These are phyloP conservation scores for Lasaia peninsularis DNA, from an alignment of 1,140 invertebrate species.

Conservation along the genomic window DNA sequence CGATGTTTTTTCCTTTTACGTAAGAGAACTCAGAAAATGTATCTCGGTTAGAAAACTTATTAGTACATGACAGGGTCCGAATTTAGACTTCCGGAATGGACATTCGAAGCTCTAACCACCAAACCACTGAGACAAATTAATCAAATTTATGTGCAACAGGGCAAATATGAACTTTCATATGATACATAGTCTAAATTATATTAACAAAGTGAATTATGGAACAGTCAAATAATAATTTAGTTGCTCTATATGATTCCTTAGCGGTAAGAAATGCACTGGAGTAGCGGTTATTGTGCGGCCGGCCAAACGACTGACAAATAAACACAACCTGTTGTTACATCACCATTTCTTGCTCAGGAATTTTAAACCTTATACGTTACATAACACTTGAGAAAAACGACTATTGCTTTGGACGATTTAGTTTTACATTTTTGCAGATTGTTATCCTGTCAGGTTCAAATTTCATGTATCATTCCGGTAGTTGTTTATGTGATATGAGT, in stretches of 20 bases:
- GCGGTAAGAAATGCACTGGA: conserved; percentile 48
- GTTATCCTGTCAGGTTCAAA: background rate
- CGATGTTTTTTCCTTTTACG: too few species aligned
- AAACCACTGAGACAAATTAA: too few species aligned
- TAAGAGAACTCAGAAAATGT: too few species aligned
- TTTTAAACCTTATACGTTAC: conserved; percentile 16
- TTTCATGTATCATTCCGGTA: conserved; percentile 1
- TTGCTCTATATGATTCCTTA: conserved; percentile 41
- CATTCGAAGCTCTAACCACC: too few species aligned
- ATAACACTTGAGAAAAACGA: conserved; percentile 13
- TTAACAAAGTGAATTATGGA: too few species aligned
- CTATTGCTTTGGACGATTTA: conserved; percentile 8
- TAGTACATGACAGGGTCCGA: too few species aligned
- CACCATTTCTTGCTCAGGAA: conserved; percentile 31
- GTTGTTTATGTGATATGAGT: background rate
- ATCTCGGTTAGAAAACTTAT: too few species aligned
- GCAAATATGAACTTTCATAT: too few species aligned
- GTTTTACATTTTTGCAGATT: conserved; percentile 8
- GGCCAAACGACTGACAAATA: conserved; percentile 59
- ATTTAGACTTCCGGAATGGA: too few species aligned
- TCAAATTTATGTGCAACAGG: too few species aligned
- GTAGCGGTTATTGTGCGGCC: conserved; percentile 60
- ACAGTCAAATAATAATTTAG: conserved; percentile 63
- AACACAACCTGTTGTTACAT: conserved; percentile 66
- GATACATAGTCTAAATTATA: too few species aligned